These are phyloP conservation scores for Cuculus canorus DNA, from an alignment of 2,797 vertebrate species.

Conservation along the genomic window DNA sequence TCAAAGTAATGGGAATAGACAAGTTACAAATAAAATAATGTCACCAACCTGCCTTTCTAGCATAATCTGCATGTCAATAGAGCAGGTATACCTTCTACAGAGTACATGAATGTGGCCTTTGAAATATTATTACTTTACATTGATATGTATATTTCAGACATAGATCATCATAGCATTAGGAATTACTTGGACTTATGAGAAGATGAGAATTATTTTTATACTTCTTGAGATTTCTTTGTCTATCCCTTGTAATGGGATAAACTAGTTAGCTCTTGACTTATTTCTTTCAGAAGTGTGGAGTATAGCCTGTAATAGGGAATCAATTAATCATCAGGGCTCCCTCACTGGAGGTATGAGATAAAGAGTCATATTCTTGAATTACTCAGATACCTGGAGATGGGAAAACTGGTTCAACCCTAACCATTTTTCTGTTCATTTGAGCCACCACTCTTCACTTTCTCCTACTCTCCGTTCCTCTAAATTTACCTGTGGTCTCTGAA, in stretches of 20 bases:
- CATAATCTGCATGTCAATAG: background rate
- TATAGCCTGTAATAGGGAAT: background rate
- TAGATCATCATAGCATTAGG: background rate
- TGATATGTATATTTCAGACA: background rate
- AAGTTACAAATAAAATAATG: background rate
- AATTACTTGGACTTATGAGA: background rate
- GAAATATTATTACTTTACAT: background rate
- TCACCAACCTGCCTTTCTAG: background rate
- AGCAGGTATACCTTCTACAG: background rate
- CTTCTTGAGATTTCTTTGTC: background rate
- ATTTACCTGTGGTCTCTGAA: background rate
- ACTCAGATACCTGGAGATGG: background rate
- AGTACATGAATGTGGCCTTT: background rate
- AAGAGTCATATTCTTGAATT: background rate
- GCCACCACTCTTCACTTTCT: background rate
- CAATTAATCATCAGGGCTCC: background rate
- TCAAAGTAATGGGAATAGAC: constrained; percentile 11
- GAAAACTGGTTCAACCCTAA: background rate
- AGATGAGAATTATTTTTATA: background rate
- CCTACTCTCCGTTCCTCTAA: background rate
- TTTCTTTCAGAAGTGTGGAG: background rate
- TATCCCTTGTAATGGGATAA: background rate
- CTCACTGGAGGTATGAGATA: background rate
- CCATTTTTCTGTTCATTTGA: background rate
- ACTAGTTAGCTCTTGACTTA: background rate